Percentiles rank a stretch among this genome's conserved stretches.
phyloP scores from a whole-genome alignment of 2,113 vertebrate genomes.

The Picathartes gymnocephalus region DNA sequence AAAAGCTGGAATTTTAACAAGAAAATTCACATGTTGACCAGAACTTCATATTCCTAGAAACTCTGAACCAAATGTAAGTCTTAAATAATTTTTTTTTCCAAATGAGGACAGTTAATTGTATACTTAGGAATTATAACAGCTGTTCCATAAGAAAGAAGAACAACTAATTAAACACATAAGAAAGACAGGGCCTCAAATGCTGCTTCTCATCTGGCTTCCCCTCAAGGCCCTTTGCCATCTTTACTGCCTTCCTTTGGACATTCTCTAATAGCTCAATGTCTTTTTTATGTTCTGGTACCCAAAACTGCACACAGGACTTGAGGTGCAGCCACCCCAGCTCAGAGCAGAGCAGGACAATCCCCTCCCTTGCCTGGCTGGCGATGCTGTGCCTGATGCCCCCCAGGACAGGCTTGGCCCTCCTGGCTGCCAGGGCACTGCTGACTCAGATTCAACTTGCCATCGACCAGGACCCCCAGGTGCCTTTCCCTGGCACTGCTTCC shows the following conservation, averaged over 20 bases:
- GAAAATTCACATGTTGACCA: neutral
- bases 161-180: neutral
- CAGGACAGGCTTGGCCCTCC: fast-evolving
- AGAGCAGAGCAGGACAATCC: neutral
- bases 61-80: neutral
- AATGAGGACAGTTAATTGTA: neutral
- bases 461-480: neutral
- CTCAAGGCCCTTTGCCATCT: neutral
- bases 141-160: neutral
- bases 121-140: neutral
- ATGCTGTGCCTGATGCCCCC: neutral
- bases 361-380: fast-evolving
- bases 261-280: neutral
- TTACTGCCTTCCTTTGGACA: neutral
- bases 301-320: fast-evolving
- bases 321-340: fast-evolving
- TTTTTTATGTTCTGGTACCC: neutral
- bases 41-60: neutral
- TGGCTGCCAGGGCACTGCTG: neutral
- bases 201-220: neutral
- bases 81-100: neutral
- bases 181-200: neutral
- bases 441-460: neutral
- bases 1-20: neutral
- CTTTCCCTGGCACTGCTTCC: neutral